Evolutionary conservation across 2,113 vertebrate species (phyloP), one percentile per base, ranked within the genome.

Genomic region (Labeo catla): DNA sequence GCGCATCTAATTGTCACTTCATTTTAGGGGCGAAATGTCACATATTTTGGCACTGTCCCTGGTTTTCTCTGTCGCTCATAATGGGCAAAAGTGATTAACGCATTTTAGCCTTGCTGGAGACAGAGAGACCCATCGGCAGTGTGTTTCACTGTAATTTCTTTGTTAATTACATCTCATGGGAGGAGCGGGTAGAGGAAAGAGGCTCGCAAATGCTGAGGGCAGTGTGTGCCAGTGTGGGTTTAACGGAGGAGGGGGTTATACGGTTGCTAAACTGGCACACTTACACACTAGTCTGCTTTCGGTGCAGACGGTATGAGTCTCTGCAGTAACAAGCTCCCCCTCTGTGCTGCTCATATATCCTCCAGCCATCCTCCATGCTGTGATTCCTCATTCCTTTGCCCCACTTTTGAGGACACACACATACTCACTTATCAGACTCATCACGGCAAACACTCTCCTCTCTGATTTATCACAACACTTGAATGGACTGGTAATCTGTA

Each of bases 161-260:
- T 94, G 94, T 94, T 95, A 95, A 95, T 95, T 95, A 93, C 93
- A 88, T 94, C 94, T 94, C 93, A 88, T 73, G 93, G 93, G 94
- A 95, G 50, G 76, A 85, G 91, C 76, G 90, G 86, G 88, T 85
- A 90, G 87, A 89, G 81, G 87, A 91, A 89, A 92, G 92, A 36
- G n/a, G 19, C 15, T 45, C 6, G 77, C 34, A 68, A 63, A 77
- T 10, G 80, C 88, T 52, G 70, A 57, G 72, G 87, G 89, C 78
- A 81, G 65, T 84, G 81, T 81, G 83, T 82, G 23, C 47, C 49
- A 70, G 74, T 84, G 87, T 88, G 79, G 86, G 77, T 80, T 80
- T 63, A 80, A 43, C 19, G 1, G 54, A 36, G 57, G 61, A 47
- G 15, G 6, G 81, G 34, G 57, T 9, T n/a, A n/a, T 83, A 47